phyloP scores from a whole-genome alignment of 1,140 invertebrate genomes.

The Pantala flavescens region DNA sequence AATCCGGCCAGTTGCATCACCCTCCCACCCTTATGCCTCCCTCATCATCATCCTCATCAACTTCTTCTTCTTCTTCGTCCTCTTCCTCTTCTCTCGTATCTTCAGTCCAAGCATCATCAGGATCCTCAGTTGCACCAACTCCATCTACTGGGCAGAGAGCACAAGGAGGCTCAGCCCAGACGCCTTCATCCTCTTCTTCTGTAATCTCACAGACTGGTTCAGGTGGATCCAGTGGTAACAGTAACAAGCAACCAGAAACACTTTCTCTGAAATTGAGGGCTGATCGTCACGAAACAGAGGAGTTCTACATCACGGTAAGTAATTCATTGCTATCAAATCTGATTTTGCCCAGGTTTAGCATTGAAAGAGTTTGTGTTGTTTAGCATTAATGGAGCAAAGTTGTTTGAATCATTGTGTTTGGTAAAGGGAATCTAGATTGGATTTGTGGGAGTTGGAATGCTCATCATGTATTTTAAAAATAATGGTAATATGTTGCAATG shows the following conservation, averaged over 20 bases:
- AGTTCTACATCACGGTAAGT: slow-evolving; percentile 73
- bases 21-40: background rate
- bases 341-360: too few species aligned
- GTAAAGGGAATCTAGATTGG: too few species aligned
- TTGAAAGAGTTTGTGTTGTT: slow-evolving; percentile 22
- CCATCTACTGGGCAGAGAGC: background rate
- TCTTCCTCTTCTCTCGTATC: background rate
- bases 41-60: background rate
- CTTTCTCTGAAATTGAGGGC: slow-evolving; percentile 56
- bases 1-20: background rate
- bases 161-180: background rate
- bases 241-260: slow-evolving; percentile 50
- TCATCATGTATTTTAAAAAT: too few species aligned
- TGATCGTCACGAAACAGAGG: slow-evolving; percentile 75
- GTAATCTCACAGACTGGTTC: background rate
- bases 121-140: background rate
- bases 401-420: too few species aligned
- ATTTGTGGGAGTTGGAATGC: too few species aligned
- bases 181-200: background rate
- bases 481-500: too few species aligned
- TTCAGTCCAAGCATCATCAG: background rate
- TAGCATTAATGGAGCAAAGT: too few species aligned
- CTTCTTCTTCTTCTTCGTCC: background rate
- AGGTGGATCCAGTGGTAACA: slow-evolving; percentile 18
- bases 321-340: background rate